Percentiles rank a stretch among this genome's conserved stretches.
phyloP scores from a whole-genome alignment of 2,113 vertebrate genomes.

The Cheilinus undulatus region DNA sequence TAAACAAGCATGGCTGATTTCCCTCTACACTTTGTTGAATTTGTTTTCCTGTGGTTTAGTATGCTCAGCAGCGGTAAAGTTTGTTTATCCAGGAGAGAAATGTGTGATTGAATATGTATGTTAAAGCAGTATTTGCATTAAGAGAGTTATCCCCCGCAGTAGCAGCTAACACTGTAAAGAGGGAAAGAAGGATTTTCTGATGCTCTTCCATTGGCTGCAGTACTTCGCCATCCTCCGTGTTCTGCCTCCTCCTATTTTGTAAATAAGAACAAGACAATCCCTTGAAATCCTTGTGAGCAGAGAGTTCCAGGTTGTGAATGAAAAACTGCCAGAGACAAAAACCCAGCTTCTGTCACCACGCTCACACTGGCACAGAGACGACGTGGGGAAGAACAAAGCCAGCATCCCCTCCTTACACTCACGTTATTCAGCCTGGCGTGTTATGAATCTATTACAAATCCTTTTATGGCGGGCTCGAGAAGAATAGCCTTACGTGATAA shows the following conservation, averaged over 20 bases:
- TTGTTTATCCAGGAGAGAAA: neutral
- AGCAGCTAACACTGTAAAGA: constrained; percentile 1
- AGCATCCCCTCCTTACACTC: constrained; percentile 6
- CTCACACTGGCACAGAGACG: constrained; percentile 41
- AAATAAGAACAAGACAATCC: constrained; percentile 45
- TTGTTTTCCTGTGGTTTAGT: neutral
- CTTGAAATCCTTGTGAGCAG: constrained; percentile 24
- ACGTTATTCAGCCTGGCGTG: constrained; percentile 61
- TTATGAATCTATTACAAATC: constrained; percentile 73
- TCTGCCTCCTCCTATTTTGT: constrained; percentile 21
- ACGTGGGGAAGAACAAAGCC: constrained; percentile 50
- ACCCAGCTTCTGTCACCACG: constrained; percentile 32
- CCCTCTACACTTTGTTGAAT: neutral
- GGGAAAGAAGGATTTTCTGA: neutral
- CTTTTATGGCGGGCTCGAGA: constrained; percentile 58
- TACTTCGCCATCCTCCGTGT: constrained; percentile 9
- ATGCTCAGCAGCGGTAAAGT: neutral
- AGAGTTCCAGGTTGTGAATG: constrained; percentile 50
- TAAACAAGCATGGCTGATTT: neutral
- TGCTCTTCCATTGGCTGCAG: neutral
- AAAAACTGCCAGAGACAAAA: constrained; percentile 52
- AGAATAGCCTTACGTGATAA: constrained; percentile 65
- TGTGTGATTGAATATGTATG: neutral
- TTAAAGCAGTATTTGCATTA: neutral
- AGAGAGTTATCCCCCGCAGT: neutral